These are phyloP conservation scores for Neomonachus schauinslandi DNA, from an alignment of 2,113 vertebrate species.

Conservation along the genomic window DNA sequence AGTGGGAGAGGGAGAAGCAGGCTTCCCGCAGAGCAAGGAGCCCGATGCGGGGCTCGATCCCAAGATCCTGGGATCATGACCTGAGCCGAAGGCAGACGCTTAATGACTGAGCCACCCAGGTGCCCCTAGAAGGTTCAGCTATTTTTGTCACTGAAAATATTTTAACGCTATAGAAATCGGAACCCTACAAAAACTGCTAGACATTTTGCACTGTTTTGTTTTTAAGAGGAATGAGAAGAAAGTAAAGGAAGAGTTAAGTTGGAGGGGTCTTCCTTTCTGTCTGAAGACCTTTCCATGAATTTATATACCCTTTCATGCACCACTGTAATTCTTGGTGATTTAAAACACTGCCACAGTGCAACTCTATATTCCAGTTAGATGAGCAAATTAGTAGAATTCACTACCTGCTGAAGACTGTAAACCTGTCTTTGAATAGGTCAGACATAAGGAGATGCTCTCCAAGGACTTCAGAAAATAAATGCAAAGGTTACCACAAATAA, in stretches of 20 bases:
- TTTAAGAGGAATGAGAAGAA: neutral
- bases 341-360: constrained; percentile 60
- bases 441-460: constrained; percentile 54
- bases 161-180: neutral
- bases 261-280: neutral
- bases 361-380: constrained; percentile 74
- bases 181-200: neutral
- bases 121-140: neutral
- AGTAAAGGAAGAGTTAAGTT: constrained; percentile 28
- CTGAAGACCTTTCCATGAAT: constrained; percentile 49
- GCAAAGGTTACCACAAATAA: constrained; percentile 71
- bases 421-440: constrained; percentile 74
- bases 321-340: constrained; percentile 64
- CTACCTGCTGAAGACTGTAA: constrained; percentile 66
- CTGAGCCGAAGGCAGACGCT: no score
- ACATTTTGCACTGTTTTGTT: constrained; percentile 33
- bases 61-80: no score
- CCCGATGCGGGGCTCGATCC: no score
- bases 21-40: no score
- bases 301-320: constrained; percentile 51
- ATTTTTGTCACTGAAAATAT: neutral
- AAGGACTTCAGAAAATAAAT: constrained; percentile 65
- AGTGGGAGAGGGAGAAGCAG: no score
- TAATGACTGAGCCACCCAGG: no score
- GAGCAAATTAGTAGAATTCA: constrained; percentile 73